A percentile compares a stretch with the other conserved stretches of the same genome.
These are phyloP conservation scores for Leucophora obtusa DNA, from an alignment of 2,888 invertebrate species.

Conservation along the genomic window DNA sequence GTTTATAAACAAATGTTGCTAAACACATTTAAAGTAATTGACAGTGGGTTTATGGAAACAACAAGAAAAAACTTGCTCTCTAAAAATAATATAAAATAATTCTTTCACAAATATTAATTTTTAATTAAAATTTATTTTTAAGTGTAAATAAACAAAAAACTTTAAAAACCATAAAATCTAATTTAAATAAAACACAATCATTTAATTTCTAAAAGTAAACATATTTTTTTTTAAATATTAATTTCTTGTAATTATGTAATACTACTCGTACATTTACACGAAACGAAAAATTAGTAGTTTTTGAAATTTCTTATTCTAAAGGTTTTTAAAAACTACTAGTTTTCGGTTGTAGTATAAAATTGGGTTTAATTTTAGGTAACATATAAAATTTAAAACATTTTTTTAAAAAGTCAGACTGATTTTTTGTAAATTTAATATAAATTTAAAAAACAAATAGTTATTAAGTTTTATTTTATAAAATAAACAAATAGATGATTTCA, in stretches of 20 bases:
- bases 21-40: not conserved
- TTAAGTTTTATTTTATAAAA: slow-evolving; percentile 7
- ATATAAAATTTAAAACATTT: slow-evolving; percentile 16
- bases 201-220: slow-evolving; percentile 1
- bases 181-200: not conserved
- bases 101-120: not conserved
- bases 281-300: no score
- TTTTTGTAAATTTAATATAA: slow-evolving; percentile 26
- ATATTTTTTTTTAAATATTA: slow-evolving; percentile 10
- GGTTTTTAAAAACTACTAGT: no score
- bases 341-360: no score
- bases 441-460: slow-evolving; percentile 9
- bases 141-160: not conserved
- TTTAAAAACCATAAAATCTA: not conserved
- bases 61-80: not conserved
- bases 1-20: not conserved
- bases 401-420: slow-evolving; percentile 53
- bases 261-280: no score
- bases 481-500: no score
- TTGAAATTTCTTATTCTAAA: no score
- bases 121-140: not conserved
- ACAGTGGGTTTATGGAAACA: not conserved
- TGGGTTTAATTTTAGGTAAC: no score
- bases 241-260: slow-evolving; percentile 1
- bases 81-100: no score